Conservation (phyloP, 2,888 invertebrate genomes). For the Monochamus alternatus region DNA sequence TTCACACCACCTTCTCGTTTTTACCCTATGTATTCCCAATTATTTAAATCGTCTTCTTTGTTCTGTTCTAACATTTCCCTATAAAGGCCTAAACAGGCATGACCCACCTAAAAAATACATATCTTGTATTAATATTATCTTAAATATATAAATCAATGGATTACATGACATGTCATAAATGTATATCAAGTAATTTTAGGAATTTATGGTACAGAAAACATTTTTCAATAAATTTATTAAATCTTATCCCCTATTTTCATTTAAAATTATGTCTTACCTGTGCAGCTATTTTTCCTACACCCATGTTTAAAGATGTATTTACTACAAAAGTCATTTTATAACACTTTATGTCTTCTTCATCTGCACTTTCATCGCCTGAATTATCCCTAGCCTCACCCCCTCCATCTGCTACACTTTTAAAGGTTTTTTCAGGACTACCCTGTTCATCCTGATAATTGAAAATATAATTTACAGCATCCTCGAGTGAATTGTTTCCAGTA, state of each 20-base stretch:
- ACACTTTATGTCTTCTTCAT: conserved; percentile 63
- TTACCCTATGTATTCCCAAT: conserved; percentile 73
- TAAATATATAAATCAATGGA: no score
- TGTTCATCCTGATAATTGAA: conserved; percentile 69
- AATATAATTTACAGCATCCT: conserved; percentile 73
- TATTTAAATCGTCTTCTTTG: conserved; percentile 69
- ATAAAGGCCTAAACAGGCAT: conserved; percentile 76
- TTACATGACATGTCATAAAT: no score
- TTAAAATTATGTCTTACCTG: conserved; percentile 66
- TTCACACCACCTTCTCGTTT: conserved; percentile 10
- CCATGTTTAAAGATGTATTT: conserved; percentile 76
- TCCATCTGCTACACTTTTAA: conserved; percentile 45
- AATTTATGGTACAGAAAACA: no score
- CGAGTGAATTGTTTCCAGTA: conserved; percentile 74
- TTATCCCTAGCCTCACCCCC: conserved; percentile 57
- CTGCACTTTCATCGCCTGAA: conserved; percentile 58
- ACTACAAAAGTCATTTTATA: conserved; percentile 80
- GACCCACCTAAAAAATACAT: conserved; percentile 70
- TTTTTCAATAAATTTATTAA: no score
- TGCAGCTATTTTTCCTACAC: conserved; percentile 76
- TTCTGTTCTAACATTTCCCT: conserved; percentile 69
- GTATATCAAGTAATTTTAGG: no score
- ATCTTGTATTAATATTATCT: not conserved
- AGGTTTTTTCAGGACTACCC: conserved; percentile 22
- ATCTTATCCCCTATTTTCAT: no score